Evolutionary conservation across 1,140 invertebrate genomes (phyloP).

Genomic region (Hycleus phaleratus): DNA sequence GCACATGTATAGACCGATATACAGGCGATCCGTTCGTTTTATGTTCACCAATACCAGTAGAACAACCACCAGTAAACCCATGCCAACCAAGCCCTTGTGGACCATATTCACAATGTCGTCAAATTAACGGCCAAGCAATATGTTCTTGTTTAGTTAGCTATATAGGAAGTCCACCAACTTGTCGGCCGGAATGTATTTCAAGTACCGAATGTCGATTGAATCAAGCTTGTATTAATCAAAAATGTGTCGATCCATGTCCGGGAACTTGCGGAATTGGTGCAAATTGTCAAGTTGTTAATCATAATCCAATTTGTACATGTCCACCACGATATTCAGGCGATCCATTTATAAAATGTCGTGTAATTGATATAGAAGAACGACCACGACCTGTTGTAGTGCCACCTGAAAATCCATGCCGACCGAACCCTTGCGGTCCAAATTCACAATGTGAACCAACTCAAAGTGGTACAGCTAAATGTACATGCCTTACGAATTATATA

Average conservation of each 20-base stretch:
- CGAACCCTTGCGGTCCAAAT: constrained; percentile 70
- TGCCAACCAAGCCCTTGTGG: constrained; percentile 71
- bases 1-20: constrained; percentile 57
- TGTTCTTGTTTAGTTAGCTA: constrained; percentile 67
- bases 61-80: constrained; percentile 43
- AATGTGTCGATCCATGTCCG: constrained; percentile 62
- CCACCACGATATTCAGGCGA: constrained; percentile 56
- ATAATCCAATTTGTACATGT: constrained; percentile 62
- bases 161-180: constrained; percentile 61
- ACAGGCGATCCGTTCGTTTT: constrained; percentile 61
- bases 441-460: constrained; percentile 55
- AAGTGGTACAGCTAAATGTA: constrained; percentile 51
- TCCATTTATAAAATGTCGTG: constrained; percentile 51
- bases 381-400: constrained; percentile 17
- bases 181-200: constrained; percentile 60
- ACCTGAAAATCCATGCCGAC: constrained; percentile 55
- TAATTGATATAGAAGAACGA: constrained; percentile 4
- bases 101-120: constrained; percentile 65
- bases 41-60: constrained; percentile 41
- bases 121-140: constrained; percentile 60
- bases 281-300: constrained; percentile 59
- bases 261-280: constrained; percentile 60
- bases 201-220: constrained; percentile 57
- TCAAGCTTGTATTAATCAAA: constrained; percentile 55
- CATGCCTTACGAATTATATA: constrained; percentile 52